Evolutionary conservation across 1,140 invertebrate genomes (phyloP).

Genomic region (Leguminivora glycinivorella): DNA sequence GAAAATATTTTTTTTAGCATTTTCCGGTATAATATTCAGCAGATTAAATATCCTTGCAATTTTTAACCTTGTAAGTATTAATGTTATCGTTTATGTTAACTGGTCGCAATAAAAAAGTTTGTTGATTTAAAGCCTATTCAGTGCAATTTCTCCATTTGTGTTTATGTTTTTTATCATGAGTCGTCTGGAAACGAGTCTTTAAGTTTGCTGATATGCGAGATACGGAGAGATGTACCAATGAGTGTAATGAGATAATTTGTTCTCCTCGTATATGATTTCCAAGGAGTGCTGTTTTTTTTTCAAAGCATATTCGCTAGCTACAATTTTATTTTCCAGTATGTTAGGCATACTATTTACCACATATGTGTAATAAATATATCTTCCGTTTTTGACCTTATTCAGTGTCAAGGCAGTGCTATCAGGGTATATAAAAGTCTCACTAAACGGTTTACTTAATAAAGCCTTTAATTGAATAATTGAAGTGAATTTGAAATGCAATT

Average conservation of each 20-base stretch:
- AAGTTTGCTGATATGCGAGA: constrained; percentile 2
- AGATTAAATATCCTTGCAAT: neutral
- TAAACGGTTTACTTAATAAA: neutral
- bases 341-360: no score
- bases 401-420: no score
- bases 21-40: no score
- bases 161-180: neutral
- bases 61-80: neutral
- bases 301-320: no score
- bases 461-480: neutral
- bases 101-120: neutral
- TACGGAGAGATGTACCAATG: constrained; percentile 32
- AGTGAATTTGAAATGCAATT: neutral
- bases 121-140: neutral
- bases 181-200: neutral
- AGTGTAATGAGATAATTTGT: constrained; percentile 41
- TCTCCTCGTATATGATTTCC: constrained; percentile 43
- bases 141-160: constrained; percentile 18
- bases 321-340: no score
- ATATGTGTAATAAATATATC: no score
- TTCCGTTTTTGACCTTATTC: no score
- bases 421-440: no score
- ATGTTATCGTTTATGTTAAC: neutral
- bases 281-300: no score
- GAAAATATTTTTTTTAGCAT: no score